phyloP scores from a whole-genome alignment of 2,888 invertebrate species.

The Marronus borbonicus region DNA sequence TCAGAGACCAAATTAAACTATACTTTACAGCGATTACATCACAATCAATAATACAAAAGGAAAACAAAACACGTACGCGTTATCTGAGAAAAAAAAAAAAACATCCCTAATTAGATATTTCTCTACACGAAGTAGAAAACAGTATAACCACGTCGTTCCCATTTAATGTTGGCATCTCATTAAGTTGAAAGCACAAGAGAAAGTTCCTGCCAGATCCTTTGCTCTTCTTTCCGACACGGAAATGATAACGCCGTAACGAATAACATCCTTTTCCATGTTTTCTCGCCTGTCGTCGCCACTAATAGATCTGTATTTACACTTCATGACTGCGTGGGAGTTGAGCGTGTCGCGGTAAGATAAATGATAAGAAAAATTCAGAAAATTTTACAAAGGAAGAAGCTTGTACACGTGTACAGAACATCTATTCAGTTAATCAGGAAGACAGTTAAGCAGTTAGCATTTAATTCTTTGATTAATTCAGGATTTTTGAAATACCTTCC shows the following conservation, averaged over 20 bases:
- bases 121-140: not conserved
- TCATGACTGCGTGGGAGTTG: not conserved
- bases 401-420: too few relatives aligned
- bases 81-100: not conserved
- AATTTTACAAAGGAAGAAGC: too few relatives aligned
- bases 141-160: not conserved
- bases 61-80: too few relatives aligned
- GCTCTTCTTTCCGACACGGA: not conserved
- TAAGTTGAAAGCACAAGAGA: slow-evolving; percentile 1
- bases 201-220: not conserved
- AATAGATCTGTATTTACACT: too few relatives aligned
- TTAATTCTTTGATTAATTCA: too few relatives aligned
- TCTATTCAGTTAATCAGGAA: too few relatives aligned
- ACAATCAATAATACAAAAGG: not conserved
- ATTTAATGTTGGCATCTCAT: not conserved
- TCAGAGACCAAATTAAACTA: too few relatives aligned
- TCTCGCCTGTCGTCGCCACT: too few relatives aligned
- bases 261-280: not conserved
- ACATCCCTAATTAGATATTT: not conserved
- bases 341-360: not conserved
- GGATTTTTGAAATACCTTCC: too few relatives aligned
- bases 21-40: not conserved
- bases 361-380: too few relatives aligned
- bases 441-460: too few relatives aligned
- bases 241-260: not conserved